Base-by-base conservation (phyloP, 30 jellyfish, hydroid and myxozoan species). In the Mastigias papua region DNA sequence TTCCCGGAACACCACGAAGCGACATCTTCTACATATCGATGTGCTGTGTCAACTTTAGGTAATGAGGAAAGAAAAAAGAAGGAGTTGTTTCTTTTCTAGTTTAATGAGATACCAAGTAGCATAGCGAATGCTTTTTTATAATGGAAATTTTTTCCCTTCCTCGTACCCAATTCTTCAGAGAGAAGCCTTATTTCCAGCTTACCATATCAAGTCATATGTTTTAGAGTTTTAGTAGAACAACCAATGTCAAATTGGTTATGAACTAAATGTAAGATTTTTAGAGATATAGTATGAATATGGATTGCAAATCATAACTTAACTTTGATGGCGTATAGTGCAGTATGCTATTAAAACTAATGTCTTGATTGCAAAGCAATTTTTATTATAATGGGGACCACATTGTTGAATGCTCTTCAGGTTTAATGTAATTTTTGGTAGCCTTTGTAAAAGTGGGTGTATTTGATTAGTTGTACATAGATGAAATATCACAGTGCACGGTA, bases 301-400 rank as follows among this genome's bases (percentile, higher is more conserved):
- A 5, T 11, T 4, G 26, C 70, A 58, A 11, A n/a, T 11, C 29
- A 63, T 63, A 10, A 22, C 23, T 10, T 10, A 20, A 63, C 42
- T 63, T 63, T 27, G 26, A 27, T 0, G 74, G 21, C 74, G 35
- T 63, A 22, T 11, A 25, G n/a, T 10, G 26, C 23, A 15, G 22
- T 17, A 27, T 22, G 13, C 15, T 17, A 69, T 29, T 69, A 69
- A 32, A 69, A 69, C 64, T 69, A 28, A 69, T 37, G 80, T 7
- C 60, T 27, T n/a, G n/a, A 69, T 31, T 69, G 80, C 61, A 69
- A 32, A 69, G 80, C 80, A 69, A 69, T 37, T 69, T 69, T 69
- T 69, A 63, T 21, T 54, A 54, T 21, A 54, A 2, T 19, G 27
- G 27, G 27, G 23, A 54, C 67, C 67, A 54, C 17, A 19, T 19